Percentiles rank a stretch among this genome's conserved stretches.
Evolutionary conservation across 2,113 vertebrate species (phyloP).

Genomic region (Tor tambroides): DNA sequence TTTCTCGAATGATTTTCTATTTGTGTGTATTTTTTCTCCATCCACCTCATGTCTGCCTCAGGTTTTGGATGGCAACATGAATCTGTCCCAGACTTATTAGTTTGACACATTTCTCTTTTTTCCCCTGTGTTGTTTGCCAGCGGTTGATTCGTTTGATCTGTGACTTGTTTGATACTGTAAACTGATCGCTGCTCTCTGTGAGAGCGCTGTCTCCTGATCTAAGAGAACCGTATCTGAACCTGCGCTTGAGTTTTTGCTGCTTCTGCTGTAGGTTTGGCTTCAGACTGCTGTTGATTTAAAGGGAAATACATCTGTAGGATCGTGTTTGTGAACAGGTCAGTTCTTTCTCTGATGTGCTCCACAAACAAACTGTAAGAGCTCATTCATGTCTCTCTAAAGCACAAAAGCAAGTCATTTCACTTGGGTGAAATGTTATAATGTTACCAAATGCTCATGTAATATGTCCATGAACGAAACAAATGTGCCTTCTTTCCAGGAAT

Average conservation of each 20-base stretch:
- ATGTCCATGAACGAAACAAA: slow-evolving; percentile 31
- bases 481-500: slow-evolving; percentile 64
- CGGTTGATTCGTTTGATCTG: slow-evolving; percentile 17
- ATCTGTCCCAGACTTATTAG: neutral
- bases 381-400: neutral
- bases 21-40: neutral
- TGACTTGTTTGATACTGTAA: slow-evolving; percentile 9
- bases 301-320: neutral
- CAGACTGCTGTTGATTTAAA: neutral
- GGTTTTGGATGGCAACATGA: neutral
- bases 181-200: slow-evolving; percentile 53
- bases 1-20: neutral
- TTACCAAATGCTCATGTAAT: neutral
- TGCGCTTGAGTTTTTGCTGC: neutral
- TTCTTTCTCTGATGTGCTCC: neutral
- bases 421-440: slow-evolving; percentile 6
- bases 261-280: neutral
- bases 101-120: neutral
- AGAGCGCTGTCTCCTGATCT: slow-evolving; percentile 39
- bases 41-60: neutral
- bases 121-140: neutral
- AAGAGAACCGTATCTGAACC: neutral
- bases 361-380: neutral
- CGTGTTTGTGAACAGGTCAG: neutral
- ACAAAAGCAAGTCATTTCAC: slow-evolving; percentile 15